Evolutionary conservation across 1,140 invertebrate species (phyloP).

Genomic region (Dinothrombium tinctorium): DNA sequence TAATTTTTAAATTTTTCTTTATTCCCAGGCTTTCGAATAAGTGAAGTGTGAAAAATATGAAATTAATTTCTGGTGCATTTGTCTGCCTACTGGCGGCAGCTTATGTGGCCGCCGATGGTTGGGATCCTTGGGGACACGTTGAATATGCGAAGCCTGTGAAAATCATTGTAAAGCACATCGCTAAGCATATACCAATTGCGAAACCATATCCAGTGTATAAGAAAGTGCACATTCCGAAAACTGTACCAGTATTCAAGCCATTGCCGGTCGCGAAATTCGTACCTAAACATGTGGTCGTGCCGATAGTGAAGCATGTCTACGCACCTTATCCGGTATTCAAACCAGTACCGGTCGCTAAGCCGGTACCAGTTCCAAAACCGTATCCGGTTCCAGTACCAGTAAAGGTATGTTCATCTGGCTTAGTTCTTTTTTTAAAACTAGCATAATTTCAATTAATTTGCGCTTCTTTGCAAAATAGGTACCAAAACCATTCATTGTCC

Average conservation of each 20-base stretch:
- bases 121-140: constrained; percentile 8
- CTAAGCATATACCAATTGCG: constrained; percentile 13
- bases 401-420: constrained; percentile 1
- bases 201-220: constrained; percentile 14
- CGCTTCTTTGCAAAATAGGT: constrained; percentile 7
- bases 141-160: constrained; percentile 13
- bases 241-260: constrained; percentile 13
- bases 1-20: too few relatives aligned
- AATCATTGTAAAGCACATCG: constrained; percentile 14
- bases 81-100: not conserved
- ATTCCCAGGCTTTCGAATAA: too few relatives aligned
- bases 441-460: not conserved
- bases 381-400: constrained; percentile 9
- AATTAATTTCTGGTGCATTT: not conserved
- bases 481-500: constrained; percentile 13
- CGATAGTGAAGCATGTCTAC: constrained; percentile 15
- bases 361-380: constrained; percentile 12
- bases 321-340: constrained; percentile 13
- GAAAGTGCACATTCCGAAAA: constrained; percentile 6
- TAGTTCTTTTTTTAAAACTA: too few relatives aligned
- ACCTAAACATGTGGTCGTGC: constrained; percentile 15
- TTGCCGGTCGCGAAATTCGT: constrained; percentile 14
- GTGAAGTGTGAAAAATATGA: too few relatives aligned
- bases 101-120: not conserved
- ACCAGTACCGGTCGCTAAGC: constrained; percentile 15